Evolutionary conservation across 2,888 invertebrate genomes (phyloP).

Genomic region (Hyposoter dolosus): DNA sequence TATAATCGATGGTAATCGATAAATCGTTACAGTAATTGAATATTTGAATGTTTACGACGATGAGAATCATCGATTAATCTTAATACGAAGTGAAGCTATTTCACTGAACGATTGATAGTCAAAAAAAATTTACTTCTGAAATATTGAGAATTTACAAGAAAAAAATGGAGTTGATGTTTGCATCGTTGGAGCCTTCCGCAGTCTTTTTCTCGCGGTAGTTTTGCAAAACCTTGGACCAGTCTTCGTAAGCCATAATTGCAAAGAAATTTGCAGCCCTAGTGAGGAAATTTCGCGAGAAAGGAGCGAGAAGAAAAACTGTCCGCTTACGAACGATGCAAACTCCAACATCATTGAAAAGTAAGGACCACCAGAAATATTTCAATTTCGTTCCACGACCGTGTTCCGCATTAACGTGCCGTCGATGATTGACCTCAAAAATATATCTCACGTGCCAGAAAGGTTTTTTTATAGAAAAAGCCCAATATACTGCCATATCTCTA

Average conservation of each 20-base stretch:
- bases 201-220: background rate
- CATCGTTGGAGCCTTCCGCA: background rate
- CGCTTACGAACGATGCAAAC: background rate
- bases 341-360: slow-evolving; percentile 11
- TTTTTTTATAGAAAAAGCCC: slow-evolving; percentile 57
- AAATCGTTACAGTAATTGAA: slow-evolving; percentile 59
- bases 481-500: slow-evolving; percentile 71
- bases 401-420: slow-evolving; percentile 8
- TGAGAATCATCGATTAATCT: slow-evolving; percentile 36
- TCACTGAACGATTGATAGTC: slow-evolving; percentile 24
- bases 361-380: slow-evolving; percentile 47
- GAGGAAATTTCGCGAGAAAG: no score
- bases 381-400: slow-evolving; percentile 37
- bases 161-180: background rate
- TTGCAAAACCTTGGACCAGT: background rate
- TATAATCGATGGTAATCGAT: slow-evolving; percentile 57
- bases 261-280: background rate
- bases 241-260: background rate
- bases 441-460: slow-evolving; percentile 68
- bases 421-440: slow-evolving; percentile 22
- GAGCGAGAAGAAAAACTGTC: background rate
- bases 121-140: slow-evolving; percentile 4
- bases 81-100: slow-evolving; percentile 20
- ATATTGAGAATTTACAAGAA: slow-evolving; percentile 24
- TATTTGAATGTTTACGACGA: slow-evolving; percentile 61